Conservation (phyloP, 1,140 invertebrate genomes). For the Papilio xuthus region DNA sequence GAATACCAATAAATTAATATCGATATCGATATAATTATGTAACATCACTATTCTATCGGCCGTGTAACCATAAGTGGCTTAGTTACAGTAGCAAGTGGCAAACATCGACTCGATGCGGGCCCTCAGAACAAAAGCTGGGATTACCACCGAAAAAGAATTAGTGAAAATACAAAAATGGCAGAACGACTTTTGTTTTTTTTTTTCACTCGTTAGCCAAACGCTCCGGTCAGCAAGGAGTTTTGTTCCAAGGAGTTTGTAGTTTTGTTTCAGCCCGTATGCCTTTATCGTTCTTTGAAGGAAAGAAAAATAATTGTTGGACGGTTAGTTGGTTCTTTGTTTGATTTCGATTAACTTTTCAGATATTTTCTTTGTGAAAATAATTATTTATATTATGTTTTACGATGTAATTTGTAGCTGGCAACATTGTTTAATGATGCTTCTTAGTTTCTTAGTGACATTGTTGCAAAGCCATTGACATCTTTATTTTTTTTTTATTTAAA, state of each 20-base stretch:
- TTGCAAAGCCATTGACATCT: no score
- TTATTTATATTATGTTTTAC: not conserved
- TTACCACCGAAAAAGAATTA: conserved; percentile 66
- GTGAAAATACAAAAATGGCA: conserved; percentile 39
- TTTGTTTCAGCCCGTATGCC: conserved; percentile 42
- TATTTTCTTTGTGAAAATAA: not conserved
- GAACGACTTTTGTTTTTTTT: conserved; percentile 45
- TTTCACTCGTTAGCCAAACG: conserved; percentile 47
- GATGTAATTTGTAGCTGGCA: not conserved
- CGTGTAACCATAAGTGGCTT: conserved; percentile 63
- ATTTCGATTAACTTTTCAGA: not conserved
- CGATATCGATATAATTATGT: conserved; percentile 39
- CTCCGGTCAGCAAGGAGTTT: conserved; percentile 44
- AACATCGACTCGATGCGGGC: conserved; percentile 61
- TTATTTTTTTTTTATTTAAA: no score
- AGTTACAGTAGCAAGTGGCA: conserved; percentile 61
- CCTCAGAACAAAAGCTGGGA: conserved; percentile 65
- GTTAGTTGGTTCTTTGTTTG: conserved; percentile 23
- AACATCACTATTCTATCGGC: conserved; percentile 43
- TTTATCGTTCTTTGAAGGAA: conserved; percentile 35
- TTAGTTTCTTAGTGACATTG: not conserved
- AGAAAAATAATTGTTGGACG: conserved; percentile 23
- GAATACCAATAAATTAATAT: not conserved
- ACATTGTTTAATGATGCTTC: not conserved
- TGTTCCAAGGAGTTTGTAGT: conserved; percentile 21